Evolutionary conservation across 2,113 vertebrate genomes (phyloP).

Genomic region (Pithys albifrons): DNA sequence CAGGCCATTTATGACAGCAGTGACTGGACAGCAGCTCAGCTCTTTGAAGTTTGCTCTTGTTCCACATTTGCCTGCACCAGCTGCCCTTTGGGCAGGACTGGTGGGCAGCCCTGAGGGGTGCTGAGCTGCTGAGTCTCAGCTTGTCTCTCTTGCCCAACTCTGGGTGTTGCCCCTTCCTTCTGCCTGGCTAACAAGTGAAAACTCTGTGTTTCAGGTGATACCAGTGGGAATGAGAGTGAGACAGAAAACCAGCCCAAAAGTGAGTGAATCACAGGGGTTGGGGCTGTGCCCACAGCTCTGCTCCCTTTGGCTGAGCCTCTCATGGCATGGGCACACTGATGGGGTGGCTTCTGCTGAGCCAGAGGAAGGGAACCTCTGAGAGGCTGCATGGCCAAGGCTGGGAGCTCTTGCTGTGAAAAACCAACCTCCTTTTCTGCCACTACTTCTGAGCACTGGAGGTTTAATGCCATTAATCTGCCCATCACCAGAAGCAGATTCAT

Average conservation of each 20-base stretch:
- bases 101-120: not conserved
- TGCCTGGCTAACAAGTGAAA: slow-evolving; percentile 29
- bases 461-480: not conserved
- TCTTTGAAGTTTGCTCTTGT: not conserved
- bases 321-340: not conserved
- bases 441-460: not conserved
- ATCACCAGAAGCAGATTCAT: not conserved
- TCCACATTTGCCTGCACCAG: not conserved
- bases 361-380: not conserved
- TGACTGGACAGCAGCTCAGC: not conserved
- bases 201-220: slow-evolving; percentile 84
- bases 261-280: slow-evolving; percentile 78
- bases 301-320: not conserved
- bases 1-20: not conserved
- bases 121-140: not conserved
- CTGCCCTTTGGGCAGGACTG: not conserved
- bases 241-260: slow-evolving; percentile 88
- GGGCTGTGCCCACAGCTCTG: slow-evolving; percentile 14
- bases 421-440: not conserved
- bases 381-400: not conserved
- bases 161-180: slow-evolving; percentile 27
- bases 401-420: not conserved
- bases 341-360: not conserved
- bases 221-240: slow-evolving; percentile 93
- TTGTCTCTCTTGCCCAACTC: slow-evolving; percentile 1